These are phyloP conservation scores for Ophion obscuratus DNA, from an alignment of 2,888 invertebrate genomes.

Conservation along the genomic window DNA sequence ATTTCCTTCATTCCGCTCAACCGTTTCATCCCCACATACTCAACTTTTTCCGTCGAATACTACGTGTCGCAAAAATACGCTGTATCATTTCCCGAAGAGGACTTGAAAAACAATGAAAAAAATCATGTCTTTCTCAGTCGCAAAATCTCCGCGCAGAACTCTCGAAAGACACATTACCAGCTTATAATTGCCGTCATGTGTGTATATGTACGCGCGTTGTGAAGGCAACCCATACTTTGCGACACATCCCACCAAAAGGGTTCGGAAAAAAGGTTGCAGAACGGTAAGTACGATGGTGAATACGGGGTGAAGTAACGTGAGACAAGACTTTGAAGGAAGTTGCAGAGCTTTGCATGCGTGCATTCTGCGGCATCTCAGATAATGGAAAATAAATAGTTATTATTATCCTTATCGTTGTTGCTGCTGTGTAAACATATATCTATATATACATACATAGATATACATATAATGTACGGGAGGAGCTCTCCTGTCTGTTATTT, in stretches of 20 bases:
- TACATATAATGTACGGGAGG: no score
- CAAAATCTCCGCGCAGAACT: neutral
- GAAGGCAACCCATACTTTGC: slow-evolving; percentile 12
- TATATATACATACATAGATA: no score
- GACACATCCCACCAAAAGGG: slow-evolving; percentile 9
- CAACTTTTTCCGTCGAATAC: neutral
- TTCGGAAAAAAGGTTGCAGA: neutral
- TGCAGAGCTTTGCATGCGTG: neutral
- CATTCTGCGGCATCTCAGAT: neutral
- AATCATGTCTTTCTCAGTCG: neutral
- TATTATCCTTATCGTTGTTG: neutral
- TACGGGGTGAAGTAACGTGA: neutral
- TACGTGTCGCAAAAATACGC: neutral
- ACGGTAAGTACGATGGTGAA: neutral
- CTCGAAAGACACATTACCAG: neutral
- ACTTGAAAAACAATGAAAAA: neutral
- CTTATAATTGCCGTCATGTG: neutral
- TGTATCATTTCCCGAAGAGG: neutral
- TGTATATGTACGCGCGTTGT: neutral
- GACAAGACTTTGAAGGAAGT: neutral
- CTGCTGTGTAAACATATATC: neutral
- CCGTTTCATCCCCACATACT: no score
- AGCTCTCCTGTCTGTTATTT: neutral
- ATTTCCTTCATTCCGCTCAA: no score
- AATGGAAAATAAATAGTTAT: neutral